phyloP scores from a whole-genome alignment of 1,140 invertebrate genomes.

The Rhopalosiphum maidis region DNA sequence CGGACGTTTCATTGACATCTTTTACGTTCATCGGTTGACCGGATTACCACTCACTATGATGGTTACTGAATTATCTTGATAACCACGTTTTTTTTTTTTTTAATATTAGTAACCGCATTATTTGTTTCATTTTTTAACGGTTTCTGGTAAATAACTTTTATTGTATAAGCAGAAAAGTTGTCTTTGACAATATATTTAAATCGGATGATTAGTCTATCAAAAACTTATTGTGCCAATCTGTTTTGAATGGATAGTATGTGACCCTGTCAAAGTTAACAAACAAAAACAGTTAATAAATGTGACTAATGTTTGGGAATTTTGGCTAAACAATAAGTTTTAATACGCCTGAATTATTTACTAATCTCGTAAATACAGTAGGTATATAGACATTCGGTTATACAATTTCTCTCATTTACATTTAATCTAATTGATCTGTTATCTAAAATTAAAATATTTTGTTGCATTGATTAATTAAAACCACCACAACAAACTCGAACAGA shows the following conservation, averaged over 20 bases:
- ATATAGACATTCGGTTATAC: neutral
- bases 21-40: neutral
- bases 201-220: neutral
- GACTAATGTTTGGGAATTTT: neutral
- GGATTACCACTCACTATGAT: neutral
- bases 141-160: neutral
- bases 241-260: neutral
- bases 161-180: neutral
- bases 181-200: neutral
- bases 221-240: neutral
- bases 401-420: neutral
- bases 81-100: neutral
- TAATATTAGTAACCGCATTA: neutral
- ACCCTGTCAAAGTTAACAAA: neutral
- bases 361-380: neutral
- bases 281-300: neutral
- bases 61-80: neutral
- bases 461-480: neutral
- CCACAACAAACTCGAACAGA: neutral
- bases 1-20: neutral
- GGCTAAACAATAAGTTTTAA: neutral
- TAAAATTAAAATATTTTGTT: neutral
- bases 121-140: neutral
- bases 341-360: neutral
- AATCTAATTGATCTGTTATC: neutral